Percentiles rank a stretch among this genome's conserved stretches.
Evolutionary conservation across 2,797 vertebrate species (phyloP).

Genomic region (Prunella strophiata): DNA sequence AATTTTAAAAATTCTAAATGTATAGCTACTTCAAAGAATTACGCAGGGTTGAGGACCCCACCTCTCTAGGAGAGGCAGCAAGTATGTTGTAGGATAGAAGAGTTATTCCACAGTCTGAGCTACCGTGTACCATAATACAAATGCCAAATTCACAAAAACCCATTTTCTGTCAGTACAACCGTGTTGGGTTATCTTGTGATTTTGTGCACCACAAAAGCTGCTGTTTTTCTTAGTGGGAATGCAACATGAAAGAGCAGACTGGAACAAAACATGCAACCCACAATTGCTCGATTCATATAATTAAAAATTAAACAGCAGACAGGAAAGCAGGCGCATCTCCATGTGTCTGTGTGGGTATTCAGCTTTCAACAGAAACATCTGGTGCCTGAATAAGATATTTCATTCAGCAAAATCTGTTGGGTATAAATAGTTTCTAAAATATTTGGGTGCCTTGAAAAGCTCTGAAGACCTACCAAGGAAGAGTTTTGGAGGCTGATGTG

Average conservation of each 20-base stretch:
- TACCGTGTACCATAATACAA: neutral
- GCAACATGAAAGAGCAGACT: neutral
- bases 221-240: neutral
- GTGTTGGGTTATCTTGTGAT: neutral
- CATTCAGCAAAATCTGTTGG: neutral
- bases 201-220: neutral
- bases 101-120: neutral
- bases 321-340: neutral
- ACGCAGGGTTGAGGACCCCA: neutral
- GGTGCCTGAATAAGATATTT: slow-evolving; percentile 18
- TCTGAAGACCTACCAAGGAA: neutral
- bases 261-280: neutral
- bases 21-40: neutral
- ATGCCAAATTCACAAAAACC: neutral
- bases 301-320: slow-evolving; percentile 41
- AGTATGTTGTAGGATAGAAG: neutral
- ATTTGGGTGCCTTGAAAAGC: neutral
- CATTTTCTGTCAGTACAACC: neutral
- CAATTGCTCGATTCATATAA: neutral
- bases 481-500: neutral
- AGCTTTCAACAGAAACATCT: slow-evolving; percentile 37
- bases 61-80: neutral
- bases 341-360: neutral
- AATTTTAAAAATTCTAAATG: neutral
- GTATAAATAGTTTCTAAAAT: neutral